These are phyloP conservation scores for Anisognathus igniventris DNA, from an alignment of 2,797 vertebrate species.

Conservation along the genomic window DNA sequence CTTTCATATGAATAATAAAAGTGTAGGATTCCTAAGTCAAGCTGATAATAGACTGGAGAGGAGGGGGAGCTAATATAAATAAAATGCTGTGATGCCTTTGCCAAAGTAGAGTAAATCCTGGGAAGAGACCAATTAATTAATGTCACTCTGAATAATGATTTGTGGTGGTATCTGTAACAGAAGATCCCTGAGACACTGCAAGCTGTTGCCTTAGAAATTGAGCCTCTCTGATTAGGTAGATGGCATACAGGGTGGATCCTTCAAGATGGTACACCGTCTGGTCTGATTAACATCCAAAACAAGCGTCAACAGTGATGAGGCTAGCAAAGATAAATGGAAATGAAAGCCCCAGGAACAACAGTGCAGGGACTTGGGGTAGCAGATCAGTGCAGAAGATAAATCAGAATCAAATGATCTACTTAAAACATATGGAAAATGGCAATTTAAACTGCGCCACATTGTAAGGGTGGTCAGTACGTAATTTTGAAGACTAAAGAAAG, in stretches of 20 bases:
- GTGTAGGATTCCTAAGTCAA: background rate
- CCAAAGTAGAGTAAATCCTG: conserved; percentile 39
- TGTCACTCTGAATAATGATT: conserved; percentile 60
- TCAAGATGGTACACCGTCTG: conserved; percentile 65
- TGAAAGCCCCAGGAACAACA: background rate
- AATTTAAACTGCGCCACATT: background rate
- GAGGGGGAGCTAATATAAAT: background rate
- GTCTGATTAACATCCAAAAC: conserved; percentile 34
- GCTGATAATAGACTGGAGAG: background rate
- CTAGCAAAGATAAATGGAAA: conserved; percentile 51
- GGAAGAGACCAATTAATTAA: conserved; percentile 63
- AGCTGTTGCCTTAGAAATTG: conserved; percentile 56
- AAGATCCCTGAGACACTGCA: conserved; percentile 61
- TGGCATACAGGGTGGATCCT: conserved; percentile 57
- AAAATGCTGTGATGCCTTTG: background rate
- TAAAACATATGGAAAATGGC: conserved; percentile 1
- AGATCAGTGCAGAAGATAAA: conserved; percentile 42
- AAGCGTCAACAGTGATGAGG: background rate
- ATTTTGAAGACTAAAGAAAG: background rate
- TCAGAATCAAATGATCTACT: background rate
- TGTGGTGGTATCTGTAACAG: conserved; percentile 47
- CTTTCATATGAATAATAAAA: background rate
- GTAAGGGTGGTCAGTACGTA: background rate
- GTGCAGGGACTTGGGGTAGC: background rate
- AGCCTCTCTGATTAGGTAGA: conserved; percentile 60